Conservation (phyloP, 2,888 invertebrate species). For the Plagiodera versicolora region DNA sequence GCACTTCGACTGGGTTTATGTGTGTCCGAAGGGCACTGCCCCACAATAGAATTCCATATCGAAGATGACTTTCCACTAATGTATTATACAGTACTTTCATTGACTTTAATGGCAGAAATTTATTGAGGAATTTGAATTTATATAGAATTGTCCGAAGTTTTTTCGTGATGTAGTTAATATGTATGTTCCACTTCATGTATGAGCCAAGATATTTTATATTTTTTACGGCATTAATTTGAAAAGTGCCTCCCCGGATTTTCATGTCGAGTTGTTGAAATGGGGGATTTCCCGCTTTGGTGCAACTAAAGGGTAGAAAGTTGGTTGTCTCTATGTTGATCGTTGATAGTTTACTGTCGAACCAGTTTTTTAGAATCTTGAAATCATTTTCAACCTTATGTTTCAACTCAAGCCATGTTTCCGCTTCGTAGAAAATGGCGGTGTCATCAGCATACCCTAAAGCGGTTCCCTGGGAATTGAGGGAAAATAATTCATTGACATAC, state of each 20-base stretch:
- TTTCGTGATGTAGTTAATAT: conserved; percentile 5
- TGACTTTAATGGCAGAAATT: neutral
- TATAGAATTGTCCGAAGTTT: conserved; percentile 3
- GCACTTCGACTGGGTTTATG: conserved; percentile 2
- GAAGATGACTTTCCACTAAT: neutral
- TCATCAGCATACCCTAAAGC: conserved; percentile 5
- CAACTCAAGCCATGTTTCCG: conserved; percentile 4
- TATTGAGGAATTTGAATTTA: conserved; percentile 5
- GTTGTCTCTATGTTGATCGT: neutral
- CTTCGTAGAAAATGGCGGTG: neutral
- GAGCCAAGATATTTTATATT: neutral
- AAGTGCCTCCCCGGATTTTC: neutral
- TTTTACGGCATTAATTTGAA: neutral
- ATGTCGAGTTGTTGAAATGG: neutral
- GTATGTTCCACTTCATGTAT: neutral
- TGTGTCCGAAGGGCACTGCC: conserved; percentile 1
- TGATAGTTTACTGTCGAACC: neutral
- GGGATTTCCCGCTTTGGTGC: neutral
- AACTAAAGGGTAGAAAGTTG: neutral
- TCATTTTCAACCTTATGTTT: conserved; percentile 8
- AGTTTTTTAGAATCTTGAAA: conserved; percentile 3
- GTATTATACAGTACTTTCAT: neutral
- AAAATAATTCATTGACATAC: conserved; percentile 7
- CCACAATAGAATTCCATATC: conserved; percentile 1
- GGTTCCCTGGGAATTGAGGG: neutral